Evolutionary conservation across 2,113 vertebrate species (phyloP).

Genomic region (Ahaetulla prasina): DNA sequence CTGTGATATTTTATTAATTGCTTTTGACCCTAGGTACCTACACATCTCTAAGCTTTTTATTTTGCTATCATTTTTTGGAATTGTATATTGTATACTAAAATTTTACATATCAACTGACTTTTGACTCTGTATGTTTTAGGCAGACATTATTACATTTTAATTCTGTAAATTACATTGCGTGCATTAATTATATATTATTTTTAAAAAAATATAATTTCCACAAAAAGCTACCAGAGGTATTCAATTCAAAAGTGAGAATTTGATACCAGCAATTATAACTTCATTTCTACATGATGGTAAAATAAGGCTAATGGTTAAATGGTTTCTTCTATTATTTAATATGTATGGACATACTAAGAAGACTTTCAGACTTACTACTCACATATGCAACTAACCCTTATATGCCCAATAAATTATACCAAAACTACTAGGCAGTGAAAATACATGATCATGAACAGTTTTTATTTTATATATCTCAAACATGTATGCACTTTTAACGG

Average conservation of each 20-base stretch:
- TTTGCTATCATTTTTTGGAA: constrained; percentile 1
- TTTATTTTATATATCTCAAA: neutral
- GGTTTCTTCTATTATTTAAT: neutral
- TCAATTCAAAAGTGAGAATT: neutral
- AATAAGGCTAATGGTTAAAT: neutral
- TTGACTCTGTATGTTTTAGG: neutral
- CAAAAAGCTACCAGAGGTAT: neutral
- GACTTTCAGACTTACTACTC: neutral
- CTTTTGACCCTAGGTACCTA: neutral
- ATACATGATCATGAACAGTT: neutral
- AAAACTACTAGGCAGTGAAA: neutral
- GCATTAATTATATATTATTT: neutral
- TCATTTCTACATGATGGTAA: neutral
- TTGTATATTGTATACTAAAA: neutral
- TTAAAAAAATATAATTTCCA: neutral
- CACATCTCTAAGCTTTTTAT: neutral
- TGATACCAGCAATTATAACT: neutral
- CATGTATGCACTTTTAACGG: neutral
- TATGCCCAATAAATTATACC: neutral
- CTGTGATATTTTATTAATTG: neutral
- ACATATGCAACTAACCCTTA: neutral
- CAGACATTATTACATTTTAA: neutral
- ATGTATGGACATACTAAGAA: neutral
- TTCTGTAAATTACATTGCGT: neutral
- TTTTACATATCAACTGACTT: neutral